Base-by-base conservation (phyloP, 2,797 vertebrate species). In the Spondyliosoma cantharus region DNA sequence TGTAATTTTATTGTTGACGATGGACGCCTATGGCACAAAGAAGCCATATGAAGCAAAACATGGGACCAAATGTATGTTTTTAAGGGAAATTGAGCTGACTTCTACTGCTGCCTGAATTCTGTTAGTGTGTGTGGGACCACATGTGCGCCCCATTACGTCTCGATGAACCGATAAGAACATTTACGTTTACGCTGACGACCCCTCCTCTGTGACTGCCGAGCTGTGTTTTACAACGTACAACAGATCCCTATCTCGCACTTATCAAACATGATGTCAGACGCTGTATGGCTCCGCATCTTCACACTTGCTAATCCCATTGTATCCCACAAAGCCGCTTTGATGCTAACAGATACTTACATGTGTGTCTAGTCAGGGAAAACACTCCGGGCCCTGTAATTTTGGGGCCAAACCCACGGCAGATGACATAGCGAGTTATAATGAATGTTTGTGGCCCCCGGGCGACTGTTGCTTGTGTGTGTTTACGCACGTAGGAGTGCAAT, bases 371-470 rank as follows among this genome's bases (percentile, higher is more conserved):
- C 88, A 92, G 90, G 84, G 84, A 88, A 93, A 93, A 93, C 86
- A 90, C 90, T 86, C 9, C 77, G 69, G 88, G 91, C 77, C 63
- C 87, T 88, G 84, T 91, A 85, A 93, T 92, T 94, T 88, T 81
- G 80, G 83, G 90, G 79, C 79, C 86, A 90, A 92, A 94, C 89
- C 91, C 89, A 86, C 76, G 67, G 81, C 67, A 58, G 86, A 91
- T 93, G 92, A 93, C 92, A 89, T 83, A 84, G 84, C 76, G 71
- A 59, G 79, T 89, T 78, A 88, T 93, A 94, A 93, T 94, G 90
- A 92, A 85, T 91, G 87, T 92, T 93, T 95, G 88, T 85, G 87
- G 86, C 85, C 81, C 81, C 43, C 5, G 54, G 75, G 86, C 78
- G 79, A 56, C 76, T 80, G 85, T 76, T 60, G 65, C 76, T 43